phyloP scores from a whole-genome alignment of 1,140 invertebrate genomes.

The Streblospio benedicti region DNA sequence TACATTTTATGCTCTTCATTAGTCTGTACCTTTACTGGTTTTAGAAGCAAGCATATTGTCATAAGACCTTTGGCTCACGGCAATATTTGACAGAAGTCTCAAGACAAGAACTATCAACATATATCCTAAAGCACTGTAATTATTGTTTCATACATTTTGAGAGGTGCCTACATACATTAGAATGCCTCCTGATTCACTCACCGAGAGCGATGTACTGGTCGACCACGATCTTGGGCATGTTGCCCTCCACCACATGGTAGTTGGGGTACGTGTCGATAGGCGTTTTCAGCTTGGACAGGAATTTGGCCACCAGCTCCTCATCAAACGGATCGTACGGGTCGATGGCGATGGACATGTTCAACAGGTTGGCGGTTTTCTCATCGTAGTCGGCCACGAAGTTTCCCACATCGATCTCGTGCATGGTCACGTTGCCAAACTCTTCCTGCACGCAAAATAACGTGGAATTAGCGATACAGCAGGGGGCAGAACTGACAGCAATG shows the following conservation, averaged over 20 bases:
- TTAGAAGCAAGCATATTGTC: no score
- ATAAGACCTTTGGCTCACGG: no score
- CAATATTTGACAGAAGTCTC: no score
- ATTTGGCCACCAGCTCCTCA: slow-evolving; percentile 25
- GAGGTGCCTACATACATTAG: no score
- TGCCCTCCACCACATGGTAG: slow-evolving; percentile 7
- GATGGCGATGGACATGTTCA: slow-evolving; percentile 25
- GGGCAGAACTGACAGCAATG: no score
- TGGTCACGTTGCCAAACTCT: slow-evolving; percentile 21
- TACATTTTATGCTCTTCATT: no score
- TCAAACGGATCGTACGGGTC: slow-evolving; percentile 44
- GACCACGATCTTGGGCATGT: slow-evolving; percentile 16
- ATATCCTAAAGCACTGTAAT: no score
- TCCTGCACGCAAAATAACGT: no score
- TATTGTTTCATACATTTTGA: no score
- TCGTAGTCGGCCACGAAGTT: slow-evolving; percentile 30
- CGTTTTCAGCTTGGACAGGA: slow-evolving; percentile 27
- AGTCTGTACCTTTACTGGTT: no score
- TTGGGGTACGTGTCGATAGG: slow-evolving; percentile 22
- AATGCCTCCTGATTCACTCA: neutral
- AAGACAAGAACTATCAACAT: no score
- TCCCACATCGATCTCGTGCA: slow-evolving; percentile 32
- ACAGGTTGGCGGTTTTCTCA: slow-evolving; percentile 21
- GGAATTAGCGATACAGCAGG: no score
- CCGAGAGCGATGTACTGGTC: slow-evolving; percentile 13